Conservation (phyloP, 2,113 vertebrate species). For the Ifrita kowaldi region DNA sequence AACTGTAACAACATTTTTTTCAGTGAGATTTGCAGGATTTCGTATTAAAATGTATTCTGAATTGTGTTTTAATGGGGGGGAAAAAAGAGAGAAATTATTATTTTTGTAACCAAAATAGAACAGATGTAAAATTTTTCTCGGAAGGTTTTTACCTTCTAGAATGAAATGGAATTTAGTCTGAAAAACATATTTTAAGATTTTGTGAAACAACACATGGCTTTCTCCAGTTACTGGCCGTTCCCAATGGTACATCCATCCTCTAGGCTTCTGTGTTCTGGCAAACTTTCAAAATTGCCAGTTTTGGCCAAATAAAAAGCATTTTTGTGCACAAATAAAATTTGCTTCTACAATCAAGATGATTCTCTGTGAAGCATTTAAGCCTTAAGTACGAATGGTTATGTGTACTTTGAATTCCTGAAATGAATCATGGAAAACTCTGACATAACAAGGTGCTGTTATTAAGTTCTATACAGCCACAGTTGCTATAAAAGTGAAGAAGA, state of each 20-base stretch:
- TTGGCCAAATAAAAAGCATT: not conserved
- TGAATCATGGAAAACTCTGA: slow-evolving; percentile 19
- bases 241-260: not conserved
- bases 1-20: not conserved
- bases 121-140: not conserved
- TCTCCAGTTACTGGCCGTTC: not conserved
- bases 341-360: not conserved
- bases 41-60: not conserved
- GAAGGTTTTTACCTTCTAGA: not conserved
- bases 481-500: not conserved
- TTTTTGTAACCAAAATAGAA: not conserved
- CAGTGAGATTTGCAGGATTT: not conserved
- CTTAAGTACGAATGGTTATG: not conserved
- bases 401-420: not conserved
- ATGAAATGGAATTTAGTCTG: not conserved
- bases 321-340: not conserved
- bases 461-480: not conserved
- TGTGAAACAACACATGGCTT: not conserved
- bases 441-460: not conserved
- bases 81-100: not conserved
- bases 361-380: not conserved
- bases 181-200: not conserved
- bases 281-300: not conserved
- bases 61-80: not conserved
- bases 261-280: not conserved